These are phyloP conservation scores for Chydorus sphaericus DNA, from an alignment of 2,888 invertebrate species.

Conservation along the genomic window DNA sequence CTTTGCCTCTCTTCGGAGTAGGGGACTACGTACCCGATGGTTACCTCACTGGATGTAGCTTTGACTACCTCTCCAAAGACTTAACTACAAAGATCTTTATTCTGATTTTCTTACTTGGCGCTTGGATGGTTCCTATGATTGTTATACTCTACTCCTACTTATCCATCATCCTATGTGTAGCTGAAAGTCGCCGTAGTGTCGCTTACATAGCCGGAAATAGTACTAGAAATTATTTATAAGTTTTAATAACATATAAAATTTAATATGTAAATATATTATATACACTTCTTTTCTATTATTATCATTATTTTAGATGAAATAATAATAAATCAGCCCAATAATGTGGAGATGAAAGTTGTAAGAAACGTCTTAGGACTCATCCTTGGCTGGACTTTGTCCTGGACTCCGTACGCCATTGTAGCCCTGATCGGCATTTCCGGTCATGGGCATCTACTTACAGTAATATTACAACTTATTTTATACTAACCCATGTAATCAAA, in stretches of 20 bases:
- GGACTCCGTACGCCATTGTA: constrained; percentile 78
- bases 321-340: too few species aligned
- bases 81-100: constrained; percentile 45
- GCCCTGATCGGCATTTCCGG: constrained; percentile 71
- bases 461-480: neutral
- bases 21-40: constrained; percentile 29
- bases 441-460: constrained; percentile 36
- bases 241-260: too few species aligned
- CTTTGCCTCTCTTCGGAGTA: constrained; percentile 28
- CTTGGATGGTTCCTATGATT: constrained; percentile 54
- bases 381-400: constrained; percentile 67
- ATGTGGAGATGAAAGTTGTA: constrained; percentile 71
- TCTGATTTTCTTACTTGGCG: constrained; percentile 55
- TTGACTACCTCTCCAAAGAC: constrained; percentile 26
- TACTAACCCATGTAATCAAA: too few species aligned
- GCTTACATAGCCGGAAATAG: neutral
- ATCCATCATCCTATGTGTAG: constrained; percentile 48
- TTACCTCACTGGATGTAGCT: constrained; percentile 30
- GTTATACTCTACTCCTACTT: constrained; percentile 58
- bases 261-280: too few species aligned
- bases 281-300: too few species aligned
- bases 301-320: too few species aligned
- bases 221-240: too few species aligned
- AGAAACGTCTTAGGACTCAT: constrained; percentile 77
- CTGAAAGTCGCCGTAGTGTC: neutral